Evolutionary conservation across 1,140 invertebrate species (phyloP).

Genomic region (Aphelinus atriplicis): DNA sequence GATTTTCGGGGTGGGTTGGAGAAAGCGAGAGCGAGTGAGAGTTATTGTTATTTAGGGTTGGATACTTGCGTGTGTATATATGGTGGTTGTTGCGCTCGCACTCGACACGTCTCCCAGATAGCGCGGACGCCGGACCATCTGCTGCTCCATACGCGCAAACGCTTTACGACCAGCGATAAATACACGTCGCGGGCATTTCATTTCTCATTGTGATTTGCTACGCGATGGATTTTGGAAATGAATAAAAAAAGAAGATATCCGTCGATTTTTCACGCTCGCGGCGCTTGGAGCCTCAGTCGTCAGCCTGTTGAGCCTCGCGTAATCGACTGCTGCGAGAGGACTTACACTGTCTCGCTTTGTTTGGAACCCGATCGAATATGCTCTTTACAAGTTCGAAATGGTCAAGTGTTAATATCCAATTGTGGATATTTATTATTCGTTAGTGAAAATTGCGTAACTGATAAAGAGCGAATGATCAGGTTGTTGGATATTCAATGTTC

Average conservation of each 20-base stretch:
- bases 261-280: neutral
- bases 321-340: too few relatives aligned
- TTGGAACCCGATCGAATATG: too few relatives aligned
- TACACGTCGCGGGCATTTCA: constrained; percentile 29
- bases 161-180: constrained; percentile 37
- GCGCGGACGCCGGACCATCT: constrained; percentile 16
- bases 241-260: neutral
- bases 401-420: neutral
- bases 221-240: constrained; percentile 16
- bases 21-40: neutral
- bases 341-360: too few relatives aligned
- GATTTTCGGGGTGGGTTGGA: neutral
- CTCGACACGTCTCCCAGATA: neutral
- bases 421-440: too few relatives aligned
- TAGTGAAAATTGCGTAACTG: too few relatives aligned
- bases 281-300: neutral
- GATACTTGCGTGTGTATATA: neutral
- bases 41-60: constrained; percentile 37
- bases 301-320: too few relatives aligned
- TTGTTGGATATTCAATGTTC: too few relatives aligned
- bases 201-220: constrained; percentile 32
- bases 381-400: neutral
- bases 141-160: constrained; percentile 18
- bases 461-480: too few relatives aligned
- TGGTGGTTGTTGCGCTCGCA: constrained; percentile 9